A percentile compares a stretch with the other conserved stretches of the same genome.
These are phyloP conservation scores for Diaperis boleti DNA, from an alignment of 2,888 invertebrate genomes.

Conservation along the genomic window DNA sequence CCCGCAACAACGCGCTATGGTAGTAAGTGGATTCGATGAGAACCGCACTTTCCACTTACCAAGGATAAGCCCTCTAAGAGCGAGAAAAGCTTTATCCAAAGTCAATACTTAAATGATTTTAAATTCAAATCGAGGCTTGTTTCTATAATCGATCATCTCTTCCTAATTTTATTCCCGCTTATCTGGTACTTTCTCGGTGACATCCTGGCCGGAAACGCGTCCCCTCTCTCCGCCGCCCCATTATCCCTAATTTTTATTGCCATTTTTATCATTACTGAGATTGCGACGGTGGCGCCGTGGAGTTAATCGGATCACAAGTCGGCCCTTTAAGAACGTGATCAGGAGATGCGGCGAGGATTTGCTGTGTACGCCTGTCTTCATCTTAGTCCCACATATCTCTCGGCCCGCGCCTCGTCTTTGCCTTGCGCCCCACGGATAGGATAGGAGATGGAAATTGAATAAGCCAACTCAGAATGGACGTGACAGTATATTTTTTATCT, in stretches of 20 bases:
- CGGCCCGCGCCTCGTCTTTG: slow-evolving; percentile 44
- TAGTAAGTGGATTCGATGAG: slow-evolving; percentile 60
- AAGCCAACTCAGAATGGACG: slow-evolving; percentile 65
- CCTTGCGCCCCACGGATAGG: slow-evolving; percentile 46
- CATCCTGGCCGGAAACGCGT: slow-evolving; percentile 50
- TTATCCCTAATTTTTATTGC: slow-evolving; percentile 68
- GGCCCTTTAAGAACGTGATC: slow-evolving; percentile 66
- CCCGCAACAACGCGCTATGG: slow-evolving; percentile 33
- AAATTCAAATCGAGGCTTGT: slow-evolving; percentile 64
- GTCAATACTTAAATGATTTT: slow-evolving; percentile 63
- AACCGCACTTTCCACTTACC: slow-evolving; percentile 63
- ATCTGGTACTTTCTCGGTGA: slow-evolving; percentile 55
- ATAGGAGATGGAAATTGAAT: slow-evolving; percentile 65
- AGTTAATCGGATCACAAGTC: slow-evolving; percentile 67
- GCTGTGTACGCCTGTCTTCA: slow-evolving; percentile 61
- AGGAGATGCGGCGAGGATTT: slow-evolving; percentile 64
- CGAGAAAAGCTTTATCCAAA: slow-evolving; percentile 60
- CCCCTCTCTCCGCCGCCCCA: slow-evolving; percentile 56
- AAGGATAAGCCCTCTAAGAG: slow-evolving; percentile 60
- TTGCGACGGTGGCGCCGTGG: slow-evolving; percentile 64
- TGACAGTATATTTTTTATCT: slow-evolving; percentile 67
- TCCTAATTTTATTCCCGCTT: slow-evolving; percentile 74
- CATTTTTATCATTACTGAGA: slow-evolving; percentile 67
- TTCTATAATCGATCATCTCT: slow-evolving; percentile 75
- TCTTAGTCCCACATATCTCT: slow-evolving; percentile 62